Evolutionary conservation across 1,140 invertebrate species (phyloP).

Genomic region (Camponotus floridanus): DNA sequence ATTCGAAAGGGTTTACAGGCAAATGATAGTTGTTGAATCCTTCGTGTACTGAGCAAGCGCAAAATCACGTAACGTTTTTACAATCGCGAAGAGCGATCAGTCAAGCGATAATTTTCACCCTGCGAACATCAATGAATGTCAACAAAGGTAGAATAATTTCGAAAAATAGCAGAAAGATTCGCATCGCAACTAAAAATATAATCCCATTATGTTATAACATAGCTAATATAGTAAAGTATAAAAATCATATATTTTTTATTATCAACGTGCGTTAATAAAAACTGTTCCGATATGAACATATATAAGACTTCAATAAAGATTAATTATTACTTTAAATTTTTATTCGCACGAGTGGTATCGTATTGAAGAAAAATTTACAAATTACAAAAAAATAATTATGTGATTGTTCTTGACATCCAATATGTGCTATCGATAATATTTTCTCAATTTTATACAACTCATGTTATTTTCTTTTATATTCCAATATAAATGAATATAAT

Average conservation of each 20-base stretch:
- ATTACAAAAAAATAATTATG: not conserved
- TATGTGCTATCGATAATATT: not conserved
- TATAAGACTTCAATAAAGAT: not conserved
- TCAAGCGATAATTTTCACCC: not conserved
- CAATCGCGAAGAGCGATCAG: not conserved
- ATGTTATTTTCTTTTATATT: not conserved
- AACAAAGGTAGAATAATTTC: constrained; percentile 24
- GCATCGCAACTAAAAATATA: not conserved
- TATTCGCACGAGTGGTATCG: not conserved
- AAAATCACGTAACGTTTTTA: not conserved
- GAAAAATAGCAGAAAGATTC: not conserved
- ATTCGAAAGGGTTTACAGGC: not conserved
- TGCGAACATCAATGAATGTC: constrained; percentile 14
- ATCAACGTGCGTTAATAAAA: too few species aligned
- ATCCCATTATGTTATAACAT: not conserved
- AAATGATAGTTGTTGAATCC: not conserved
- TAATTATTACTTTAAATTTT: not conserved
- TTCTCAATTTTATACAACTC: not conserved
- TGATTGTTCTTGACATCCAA: not conserved
- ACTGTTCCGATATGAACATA: too few species aligned
- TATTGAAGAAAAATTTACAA: not conserved
- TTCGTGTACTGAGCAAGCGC: constrained; percentile 19
- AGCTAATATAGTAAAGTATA: too few species aligned
- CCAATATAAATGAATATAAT: too few species aligned
- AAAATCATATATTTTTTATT: too few species aligned